These are phyloP conservation scores for Maccullochella peelii DNA, from an alignment of 2,113 vertebrate species.

Conservation along the genomic window DNA sequence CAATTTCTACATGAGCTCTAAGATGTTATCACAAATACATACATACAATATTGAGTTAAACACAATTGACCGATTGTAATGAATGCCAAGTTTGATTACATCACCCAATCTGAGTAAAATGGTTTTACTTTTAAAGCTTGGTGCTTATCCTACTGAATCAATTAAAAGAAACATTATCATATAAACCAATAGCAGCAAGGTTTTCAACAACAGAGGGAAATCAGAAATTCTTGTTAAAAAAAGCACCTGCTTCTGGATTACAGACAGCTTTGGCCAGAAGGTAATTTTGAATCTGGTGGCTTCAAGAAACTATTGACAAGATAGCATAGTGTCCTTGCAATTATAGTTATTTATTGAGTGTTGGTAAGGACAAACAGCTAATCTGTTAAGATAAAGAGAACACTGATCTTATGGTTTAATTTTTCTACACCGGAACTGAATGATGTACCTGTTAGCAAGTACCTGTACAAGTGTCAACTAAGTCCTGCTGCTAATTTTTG, in stretches of 20 bases:
- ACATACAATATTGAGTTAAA: not conserved
- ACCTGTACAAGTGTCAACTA: not conserved
- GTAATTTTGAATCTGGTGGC: not conserved
- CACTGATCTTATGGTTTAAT: not conserved
- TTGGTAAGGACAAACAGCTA: not conserved
- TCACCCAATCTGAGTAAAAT: not conserved
- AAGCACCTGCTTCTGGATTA: not conserved
- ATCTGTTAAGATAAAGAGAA: not conserved
- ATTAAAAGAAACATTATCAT: not conserved
- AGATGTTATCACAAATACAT: not conserved
- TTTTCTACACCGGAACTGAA: not conserved
- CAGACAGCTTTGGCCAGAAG: not conserved
- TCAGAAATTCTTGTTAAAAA: not conserved
- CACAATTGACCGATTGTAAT: not conserved
- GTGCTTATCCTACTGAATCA: conserved; percentile 6
- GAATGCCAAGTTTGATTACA: not conserved
- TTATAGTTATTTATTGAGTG: not conserved
- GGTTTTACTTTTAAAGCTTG: conserved; percentile 6
- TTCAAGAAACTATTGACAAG: not conserved
- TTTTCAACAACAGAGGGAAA: not conserved
- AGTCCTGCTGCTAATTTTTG: not conserved
- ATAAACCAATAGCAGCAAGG: not conserved
- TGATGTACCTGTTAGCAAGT: not conserved
- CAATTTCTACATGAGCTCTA: conserved; percentile 45
- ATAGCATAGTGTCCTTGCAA: not conserved